Evolutionary conservation across 2,113 vertebrate species (phyloP), one percentile per base, ranked within the genome.

Genomic region (Murina feae): DNA sequence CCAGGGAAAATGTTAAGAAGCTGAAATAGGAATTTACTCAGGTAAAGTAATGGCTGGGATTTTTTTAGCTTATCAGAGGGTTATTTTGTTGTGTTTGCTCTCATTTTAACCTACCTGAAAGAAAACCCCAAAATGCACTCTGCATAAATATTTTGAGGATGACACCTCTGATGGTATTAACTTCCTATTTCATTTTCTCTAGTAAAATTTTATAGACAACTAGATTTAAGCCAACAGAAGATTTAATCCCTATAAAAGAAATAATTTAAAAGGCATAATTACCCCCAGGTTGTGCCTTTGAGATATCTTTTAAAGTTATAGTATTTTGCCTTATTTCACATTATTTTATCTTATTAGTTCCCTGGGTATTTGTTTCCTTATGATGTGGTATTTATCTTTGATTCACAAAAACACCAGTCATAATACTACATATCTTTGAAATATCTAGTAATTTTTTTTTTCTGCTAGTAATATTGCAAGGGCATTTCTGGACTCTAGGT

Each of bases 151-250:
- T 55, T 86, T 88, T 85, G 60, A 88, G 21, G 20, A 78, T 72
- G 18, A 81, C 17, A 75, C 9, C 32, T 82, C 66, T 60, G 44
- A 60, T 55, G 89, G 44, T 55, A 89, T 79, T 76, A 49, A 78
- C 49, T n/a, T 86, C 75, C 28, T 78, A 51, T 83, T 82, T 94
- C 51, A 89, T 78, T 90, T 95, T 30, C n/a, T 81, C 42, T 90
- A 58, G 51, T 90, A 90, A 87, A 84, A 69, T 90, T 69, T 68
- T 79, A 44, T 90, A 25, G 18, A 49, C 74, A 49, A 63, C 2
- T 76, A 44, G 17, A 82, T 60, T 75, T 82, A 78, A 92, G 6
- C 16, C 53, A 91, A 49, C 1, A 11, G 28, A 12, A 28, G 9
- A 60, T 12, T 28, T 28, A 20, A 92, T 9, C 39, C 30, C 44